A percentile compares a stretch with the other conserved stretches of the same genome.
Evolutionary conservation across 2,113 vertebrate genomes (phyloP).

Genomic region (Oostethus manadensis): DNA sequence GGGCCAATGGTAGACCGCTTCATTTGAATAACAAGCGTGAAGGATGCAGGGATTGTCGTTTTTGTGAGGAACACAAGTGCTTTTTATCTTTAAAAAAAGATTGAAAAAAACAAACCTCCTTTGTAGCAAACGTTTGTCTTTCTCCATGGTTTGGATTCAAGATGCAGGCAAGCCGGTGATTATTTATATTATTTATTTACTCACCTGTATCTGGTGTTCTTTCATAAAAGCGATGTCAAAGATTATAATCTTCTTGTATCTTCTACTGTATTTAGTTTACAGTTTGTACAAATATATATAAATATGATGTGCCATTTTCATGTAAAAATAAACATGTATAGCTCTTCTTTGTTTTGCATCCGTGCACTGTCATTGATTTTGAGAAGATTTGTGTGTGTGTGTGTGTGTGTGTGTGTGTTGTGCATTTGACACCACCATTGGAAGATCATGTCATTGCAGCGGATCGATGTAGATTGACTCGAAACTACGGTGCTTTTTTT

Average conservation of each 20-base stretch:
- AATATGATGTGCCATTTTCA: slow-evolving; percentile 54
- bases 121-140: slow-evolving; percentile 60
- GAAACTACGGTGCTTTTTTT: slow-evolving; percentile 50
- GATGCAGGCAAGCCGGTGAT: slow-evolving; percentile 29
- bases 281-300: slow-evolving; percentile 60
- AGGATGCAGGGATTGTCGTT: slow-evolving; percentile 52
- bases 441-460: slow-evolving; percentile 44
- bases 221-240: slow-evolving; percentile 64
- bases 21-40: background rate
- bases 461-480: slow-evolving; percentile 62
- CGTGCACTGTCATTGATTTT: slow-evolving; percentile 17
- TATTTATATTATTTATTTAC: slow-evolving; percentile 57
- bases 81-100: slow-evolving; percentile 58
- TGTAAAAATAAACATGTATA: slow-evolving; percentile 72
- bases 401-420: background rate
- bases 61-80: slow-evolving; percentile 73
- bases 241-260: slow-evolving; percentile 53
- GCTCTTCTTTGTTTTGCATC: slow-evolving; percentile 48
- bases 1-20: slow-evolving; percentile 11
- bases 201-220: slow-evolving; percentile 59
- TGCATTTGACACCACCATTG: slow-evolving; percentile 39
- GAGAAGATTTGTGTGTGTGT: background rate
- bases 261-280: slow-evolving; percentile 67
- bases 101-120: slow-evolving; percentile 52
- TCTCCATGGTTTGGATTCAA: slow-evolving; percentile 54